Conservation (phyloP, 1,140 invertebrate species). For the Agrilus planipennis region DNA sequence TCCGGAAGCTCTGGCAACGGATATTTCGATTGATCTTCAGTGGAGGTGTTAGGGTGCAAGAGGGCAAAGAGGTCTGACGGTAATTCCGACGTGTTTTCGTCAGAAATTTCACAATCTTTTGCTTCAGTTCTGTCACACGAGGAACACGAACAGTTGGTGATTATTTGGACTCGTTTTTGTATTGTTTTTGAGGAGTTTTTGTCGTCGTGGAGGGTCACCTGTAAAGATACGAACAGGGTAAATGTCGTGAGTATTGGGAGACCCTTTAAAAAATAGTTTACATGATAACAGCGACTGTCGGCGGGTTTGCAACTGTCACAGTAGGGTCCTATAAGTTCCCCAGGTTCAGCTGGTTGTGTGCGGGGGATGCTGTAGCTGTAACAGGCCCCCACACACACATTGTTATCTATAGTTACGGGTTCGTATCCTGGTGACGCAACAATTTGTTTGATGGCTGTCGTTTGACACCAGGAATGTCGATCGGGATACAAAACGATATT, state of each 20-base stretch:
- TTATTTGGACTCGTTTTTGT: slow-evolving; percentile 50
- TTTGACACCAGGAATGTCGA: slow-evolving; percentile 58
- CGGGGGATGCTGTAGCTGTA: slow-evolving; percentile 57
- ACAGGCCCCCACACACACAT: slow-evolving; percentile 55
- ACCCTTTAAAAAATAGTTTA: slow-evolving; percentile 33
- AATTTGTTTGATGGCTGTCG: slow-evolving; percentile 52
- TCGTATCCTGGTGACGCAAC: slow-evolving; percentile 48
- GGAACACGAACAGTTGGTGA: slow-evolving; percentile 50
- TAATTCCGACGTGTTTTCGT: slow-evolving; percentile 25
- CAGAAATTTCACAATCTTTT: slow-evolving; percentile 23
- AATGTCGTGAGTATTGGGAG: too few species aligned
- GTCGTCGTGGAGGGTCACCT: slow-evolving; percentile 44
- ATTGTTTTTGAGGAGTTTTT: slow-evolving; percentile 41
- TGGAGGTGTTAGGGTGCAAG: slow-evolving; percentile 2
- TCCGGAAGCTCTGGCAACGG: slow-evolving; percentile 16
- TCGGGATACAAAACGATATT: slow-evolving; percentile 56
- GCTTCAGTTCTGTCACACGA: slow-evolving; percentile 35
- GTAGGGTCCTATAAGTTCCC: slow-evolving; percentile 51
- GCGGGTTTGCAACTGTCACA: slow-evolving; percentile 56
- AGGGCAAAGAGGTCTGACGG: slow-evolving; percentile 22
- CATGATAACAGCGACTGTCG: slow-evolving; percentile 49
- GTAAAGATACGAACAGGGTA: slow-evolving; percentile 11
- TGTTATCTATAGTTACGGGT: slow-evolving; percentile 51
- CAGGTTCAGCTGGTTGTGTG: slow-evolving; percentile 49
- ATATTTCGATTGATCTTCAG: not conserved